These are phyloP conservation scores for Eristalinus sepulchralis DNA, from an alignment of 2,888 invertebrate genomes.

Conservation along the genomic window DNA sequence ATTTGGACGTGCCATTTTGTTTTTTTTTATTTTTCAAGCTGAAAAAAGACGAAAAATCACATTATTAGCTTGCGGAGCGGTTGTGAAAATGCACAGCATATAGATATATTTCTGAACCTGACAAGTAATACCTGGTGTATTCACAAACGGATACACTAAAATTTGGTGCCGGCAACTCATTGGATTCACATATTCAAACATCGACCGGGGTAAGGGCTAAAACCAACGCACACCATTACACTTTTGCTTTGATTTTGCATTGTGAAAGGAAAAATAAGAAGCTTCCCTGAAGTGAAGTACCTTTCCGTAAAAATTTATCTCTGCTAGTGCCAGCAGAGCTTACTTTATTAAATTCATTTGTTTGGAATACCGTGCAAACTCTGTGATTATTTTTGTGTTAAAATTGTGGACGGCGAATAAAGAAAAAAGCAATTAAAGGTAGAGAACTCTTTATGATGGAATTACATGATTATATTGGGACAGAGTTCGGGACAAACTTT, in stretches of 20 bases:
- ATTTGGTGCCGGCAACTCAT: constrained; percentile 2
- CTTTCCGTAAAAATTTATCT: constrained; percentile 12
- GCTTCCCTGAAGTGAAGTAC: constrained; percentile 4
- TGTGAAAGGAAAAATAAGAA: constrained; percentile 26
- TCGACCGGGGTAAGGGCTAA: constrained; percentile 3
- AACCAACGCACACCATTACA: constrained; percentile 17
- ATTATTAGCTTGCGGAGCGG: not conserved
- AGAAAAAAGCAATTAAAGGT: constrained; percentile 23
- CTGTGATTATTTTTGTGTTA: constrained; percentile 7
- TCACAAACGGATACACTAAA: not conserved
- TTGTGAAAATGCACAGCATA: not conserved
- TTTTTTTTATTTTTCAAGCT: constrained; percentile 1
- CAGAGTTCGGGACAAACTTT: not conserved
- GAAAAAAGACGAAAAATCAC: not conserved
- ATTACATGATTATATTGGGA: not conserved
- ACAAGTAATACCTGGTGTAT: not conserved
- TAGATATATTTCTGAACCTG: not conserved
- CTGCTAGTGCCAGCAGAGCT: constrained; percentile 35
- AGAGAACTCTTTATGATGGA: not conserved
- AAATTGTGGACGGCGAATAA: not conserved
- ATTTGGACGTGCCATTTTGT: constrained; percentile 4
- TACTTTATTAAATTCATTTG: constrained; percentile 28
- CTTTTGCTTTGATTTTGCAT: constrained; percentile 9
- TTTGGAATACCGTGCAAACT: not conserved
- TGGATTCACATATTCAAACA: not conserved